Conservation (phyloP, 2,113 vertebrate genomes). For the Fregata magnificens region DNA sequence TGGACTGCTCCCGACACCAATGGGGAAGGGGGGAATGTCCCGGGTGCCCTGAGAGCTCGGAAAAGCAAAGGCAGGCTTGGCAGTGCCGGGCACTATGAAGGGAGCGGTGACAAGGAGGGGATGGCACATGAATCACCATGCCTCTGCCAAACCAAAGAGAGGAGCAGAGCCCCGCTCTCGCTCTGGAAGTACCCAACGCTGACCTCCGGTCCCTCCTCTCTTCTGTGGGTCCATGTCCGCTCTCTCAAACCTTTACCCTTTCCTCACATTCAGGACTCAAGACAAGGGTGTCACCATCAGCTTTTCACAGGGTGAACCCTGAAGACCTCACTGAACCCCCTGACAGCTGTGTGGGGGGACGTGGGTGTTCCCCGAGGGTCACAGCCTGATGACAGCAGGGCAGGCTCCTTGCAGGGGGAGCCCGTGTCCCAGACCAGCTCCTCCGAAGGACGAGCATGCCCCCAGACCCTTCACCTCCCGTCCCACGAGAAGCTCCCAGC, state of each 20-base stretch:
- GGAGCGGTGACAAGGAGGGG: fast-evolving
- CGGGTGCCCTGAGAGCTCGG: fast-evolving
- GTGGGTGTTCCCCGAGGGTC: neutral
- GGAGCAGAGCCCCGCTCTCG: neutral
- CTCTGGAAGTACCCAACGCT: neutral
- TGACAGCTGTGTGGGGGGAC: neutral
- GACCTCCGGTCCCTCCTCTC: neutral
- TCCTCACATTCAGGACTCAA: fast-evolving
- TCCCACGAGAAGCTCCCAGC: neutral
- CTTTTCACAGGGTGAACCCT: neutral
- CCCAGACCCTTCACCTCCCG: fast-evolving
- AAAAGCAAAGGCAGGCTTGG: neutral
- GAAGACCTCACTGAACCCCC: neutral
- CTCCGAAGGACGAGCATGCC: neutral
- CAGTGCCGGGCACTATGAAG: fast-evolving
- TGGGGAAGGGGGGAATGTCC: neutral
- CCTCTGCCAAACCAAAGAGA: neutral
- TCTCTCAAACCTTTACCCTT: neutral
- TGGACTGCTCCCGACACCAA: neutral
- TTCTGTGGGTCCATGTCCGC: fast-evolving
- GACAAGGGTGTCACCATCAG: neutral
- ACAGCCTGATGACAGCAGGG: neutral
- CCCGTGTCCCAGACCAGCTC: neutral
- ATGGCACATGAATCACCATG: fast-evolving
- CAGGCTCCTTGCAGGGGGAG: neutral